Percentiles rank a stretch among this genome's conserved stretches.
Conservation (phyloP, 2,797 vertebrate genomes). For the Melanotaenia parkinsoni region DNA sequence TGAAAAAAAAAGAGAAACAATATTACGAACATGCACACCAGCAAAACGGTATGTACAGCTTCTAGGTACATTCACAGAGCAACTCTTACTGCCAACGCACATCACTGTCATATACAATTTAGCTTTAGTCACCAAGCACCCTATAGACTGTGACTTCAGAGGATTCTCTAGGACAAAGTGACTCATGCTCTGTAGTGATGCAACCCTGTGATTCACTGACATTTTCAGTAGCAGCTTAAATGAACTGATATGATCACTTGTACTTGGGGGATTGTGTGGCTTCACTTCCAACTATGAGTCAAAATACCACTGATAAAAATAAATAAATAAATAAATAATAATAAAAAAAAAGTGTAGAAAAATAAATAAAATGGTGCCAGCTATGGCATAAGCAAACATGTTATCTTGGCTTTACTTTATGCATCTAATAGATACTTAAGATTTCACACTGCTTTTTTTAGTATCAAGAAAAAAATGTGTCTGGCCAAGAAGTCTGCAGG, state of each 20-base stretch:
- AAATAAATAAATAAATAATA: background rate
- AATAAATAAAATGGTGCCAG: background rate
- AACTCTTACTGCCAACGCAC: constrained; percentile 18
- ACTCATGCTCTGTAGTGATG: constrained; percentile 59
- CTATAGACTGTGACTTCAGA: constrained; percentile 41
- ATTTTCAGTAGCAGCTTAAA: constrained; percentile 57
- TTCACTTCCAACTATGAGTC: constrained; percentile 28
- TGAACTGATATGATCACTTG: constrained; percentile 27
- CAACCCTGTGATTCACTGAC: constrained; percentile 59
- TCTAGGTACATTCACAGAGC: constrained; percentile 1
- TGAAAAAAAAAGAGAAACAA: background rate
- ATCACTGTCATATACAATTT: constrained; percentile 26
- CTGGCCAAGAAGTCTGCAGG: too few species aligned
- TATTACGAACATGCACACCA: background rate
- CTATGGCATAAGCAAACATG: background rate
- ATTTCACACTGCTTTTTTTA: constrained; percentile 4
- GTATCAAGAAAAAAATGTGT: too few species aligned
- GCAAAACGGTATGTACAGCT: background rate
- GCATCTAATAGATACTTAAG: constrained; percentile 3
- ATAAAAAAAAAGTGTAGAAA: too few species aligned
- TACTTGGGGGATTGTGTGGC: constrained; percentile 21
- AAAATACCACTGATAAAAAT: constrained; percentile 3
- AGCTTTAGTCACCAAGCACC: constrained; percentile 31
- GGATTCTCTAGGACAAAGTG: constrained; percentile 49
- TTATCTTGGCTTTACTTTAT: constrained; percentile 2